A percentile compares a stretch with the other conserved stretches of the same genome.
Evolutionary conservation across 1,140 invertebrate species (phyloP).

Genomic region (Monomorium pharaonis): DNA sequence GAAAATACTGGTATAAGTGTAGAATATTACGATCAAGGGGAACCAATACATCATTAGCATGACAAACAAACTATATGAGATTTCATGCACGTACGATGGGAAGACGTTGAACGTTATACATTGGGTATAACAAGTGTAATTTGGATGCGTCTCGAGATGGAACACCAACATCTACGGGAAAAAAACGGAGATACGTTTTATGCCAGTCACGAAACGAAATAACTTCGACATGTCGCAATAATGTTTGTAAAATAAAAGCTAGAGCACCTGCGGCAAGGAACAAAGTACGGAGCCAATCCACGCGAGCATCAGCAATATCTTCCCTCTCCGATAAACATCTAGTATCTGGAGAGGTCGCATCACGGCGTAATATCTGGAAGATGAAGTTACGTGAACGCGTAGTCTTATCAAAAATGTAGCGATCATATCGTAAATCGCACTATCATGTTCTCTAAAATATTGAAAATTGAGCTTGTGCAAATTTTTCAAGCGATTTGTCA

Average conservation of each 20-base stretch:
- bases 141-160: constrained; percentile 92
- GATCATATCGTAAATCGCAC: neutral
- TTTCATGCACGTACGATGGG: constrained; percentile 88
- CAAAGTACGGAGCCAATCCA: constrained; percentile 93
- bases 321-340: constrained; percentile 89
- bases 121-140: constrained; percentile 91
- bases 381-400: neutral
- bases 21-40: constrained; percentile 93
- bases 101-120: constrained; percentile 93
- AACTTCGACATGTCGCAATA: neutral
- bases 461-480: too few species aligned
- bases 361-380: constrained; percentile 93
- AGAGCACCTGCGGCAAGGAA: constrained; percentile 92
- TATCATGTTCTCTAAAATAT: neutral
- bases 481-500: too few species aligned
- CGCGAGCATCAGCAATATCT: constrained; percentile 90
- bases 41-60: constrained; percentile 94
- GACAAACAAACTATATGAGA: constrained; percentile 91
- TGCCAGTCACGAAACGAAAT: neutral
- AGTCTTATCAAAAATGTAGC: neutral
- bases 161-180: constrained; percentile 90
- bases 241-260: neutral
- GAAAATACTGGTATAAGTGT: constrained; percentile 94
- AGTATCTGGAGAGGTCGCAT: constrained; percentile 91
- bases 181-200: neutral